phyloP scores from a whole-genome alignment of 1,140 invertebrate genomes.

The Ridgeia piscesae region DNA sequence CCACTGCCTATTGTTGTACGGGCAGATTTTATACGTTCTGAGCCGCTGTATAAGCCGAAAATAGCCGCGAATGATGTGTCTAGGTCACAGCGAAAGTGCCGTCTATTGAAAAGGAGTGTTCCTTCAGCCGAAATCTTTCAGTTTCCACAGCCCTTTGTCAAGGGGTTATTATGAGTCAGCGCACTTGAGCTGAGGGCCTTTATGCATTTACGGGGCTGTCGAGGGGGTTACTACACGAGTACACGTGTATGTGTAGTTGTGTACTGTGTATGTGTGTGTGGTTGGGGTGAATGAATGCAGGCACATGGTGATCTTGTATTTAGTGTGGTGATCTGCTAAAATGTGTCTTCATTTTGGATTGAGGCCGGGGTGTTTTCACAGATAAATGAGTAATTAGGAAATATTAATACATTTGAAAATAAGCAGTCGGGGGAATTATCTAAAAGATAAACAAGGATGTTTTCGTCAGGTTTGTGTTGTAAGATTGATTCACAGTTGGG shows the following conservation, averaged over 20 bases:
- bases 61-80: neutral
- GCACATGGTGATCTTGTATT: neutral
- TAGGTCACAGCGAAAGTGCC: neutral
- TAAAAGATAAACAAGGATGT: neutral
- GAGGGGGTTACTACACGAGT: neutral
- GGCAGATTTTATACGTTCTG: slow-evolving; percentile 1
- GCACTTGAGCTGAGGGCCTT: neutral
- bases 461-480: neutral
- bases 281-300: neutral
- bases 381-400: neutral
- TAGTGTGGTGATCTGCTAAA: neutral
- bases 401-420: neutral
- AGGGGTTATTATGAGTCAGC: neutral
- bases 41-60: neutral
- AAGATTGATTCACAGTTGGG: neutral
- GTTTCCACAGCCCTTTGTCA: neutral
- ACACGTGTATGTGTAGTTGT: no score
- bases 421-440: neutral
- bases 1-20: neutral
- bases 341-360: neutral
- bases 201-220: neutral
- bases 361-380: neutral
- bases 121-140: neutral
- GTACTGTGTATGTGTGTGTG: no score
- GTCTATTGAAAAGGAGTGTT: neutral